Percentiles rank a stretch among this genome's conserved stretches.
Evolutionary conservation across 92 coral and sea anemone genomes (phyloP).

Genomic region (Zoanthus sansibaricus): DNA sequence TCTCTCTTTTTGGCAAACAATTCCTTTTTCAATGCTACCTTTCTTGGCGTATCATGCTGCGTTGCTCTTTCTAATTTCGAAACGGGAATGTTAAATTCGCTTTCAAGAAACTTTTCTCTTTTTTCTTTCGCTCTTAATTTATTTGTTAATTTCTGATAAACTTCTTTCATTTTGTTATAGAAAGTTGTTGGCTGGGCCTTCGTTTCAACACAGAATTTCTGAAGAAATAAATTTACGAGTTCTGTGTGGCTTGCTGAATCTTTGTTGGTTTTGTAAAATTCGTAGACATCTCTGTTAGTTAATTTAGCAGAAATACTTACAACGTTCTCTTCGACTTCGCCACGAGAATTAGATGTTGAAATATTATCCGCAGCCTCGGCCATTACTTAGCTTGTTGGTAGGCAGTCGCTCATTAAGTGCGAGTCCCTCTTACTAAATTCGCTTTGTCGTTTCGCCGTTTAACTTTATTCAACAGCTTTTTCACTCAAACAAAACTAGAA

Average conservation of each 20-base stretch:
- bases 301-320: constrained; percentile 30
- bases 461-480: constrained; percentile 24
- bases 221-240: constrained; percentile 38
- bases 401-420: constrained; percentile 10
- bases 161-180: constrained; percentile 38
- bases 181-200: constrained; percentile 44
- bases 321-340: constrained; percentile 23
- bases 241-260: constrained; percentile 38
- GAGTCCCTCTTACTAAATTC: constrained; percentile 12
- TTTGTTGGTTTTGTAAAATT: constrained; percentile 37
- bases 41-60: constrained; percentile 41
- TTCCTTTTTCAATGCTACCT: constrained; percentile 39
- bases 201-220: constrained; percentile 20
- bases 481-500: constrained; percentile 35
- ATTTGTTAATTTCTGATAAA: constrained; percentile 29
- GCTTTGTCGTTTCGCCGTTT: constrained; percentile 38
- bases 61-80: constrained; percentile 43
- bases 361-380: constrained; percentile 28
- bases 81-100: constrained; percentile 38
- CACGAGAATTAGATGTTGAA: constrained; percentile 28
- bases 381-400: constrained; percentile 8
- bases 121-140: constrained; percentile 42
- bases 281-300: constrained; percentile 31
- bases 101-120: constrained; percentile 27
- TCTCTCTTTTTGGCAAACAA: constrained; percentile 36